Base-by-base conservation (phyloP, 2,797 vertebrate genomes). In the Sternotherus odoratus region DNA sequence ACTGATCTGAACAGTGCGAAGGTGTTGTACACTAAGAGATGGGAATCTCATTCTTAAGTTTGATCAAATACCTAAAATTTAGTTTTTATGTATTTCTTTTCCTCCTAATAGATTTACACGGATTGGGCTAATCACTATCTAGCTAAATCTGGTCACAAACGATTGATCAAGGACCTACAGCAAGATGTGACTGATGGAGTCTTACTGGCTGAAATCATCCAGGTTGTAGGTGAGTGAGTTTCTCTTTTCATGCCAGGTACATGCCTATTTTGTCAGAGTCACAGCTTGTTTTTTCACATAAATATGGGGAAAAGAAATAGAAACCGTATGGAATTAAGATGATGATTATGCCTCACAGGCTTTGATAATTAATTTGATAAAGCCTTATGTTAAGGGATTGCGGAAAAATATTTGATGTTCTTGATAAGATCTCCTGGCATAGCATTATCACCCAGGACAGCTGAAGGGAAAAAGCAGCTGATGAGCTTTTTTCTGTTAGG, bases 51-150 rank as follows among this genome's bases (percentile, higher is more conserved):
- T 86, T 83, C 87, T 54, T 60, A 80, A 81, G 77, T 81, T 72
- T 15, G 33, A 48, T 72, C 23, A n/a, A 87, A 19, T 84, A 57
- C 77, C 69, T 97, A 88, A 87, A n/a, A 56, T 86, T 89, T 80
- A 60, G 53, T 48, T 1, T 91, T 93, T 83, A 49, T 88, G 12
- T 91, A 43, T 95, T 89, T 82, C 0, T 85, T 88, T 97, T 83
- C 92, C 96, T 95, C 92, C 51, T 91, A 82, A 92, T 97, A 99
- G 99, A 99, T 99, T 98, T 99, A 99, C 97, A 99, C 99, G 1
- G 99, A 99, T 98, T 99, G 99, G 99, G 99, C 99, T 92, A 99
- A 99, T 97, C 99, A 99, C 96, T 99, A 99, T 94, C 98, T 99
- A 79, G 99, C 99, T 88, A 99, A 99, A 97, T 99, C 99, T 1